These are phyloP conservation scores for Druon quercuslanigerum DNA, from an alignment of 1,140 invertebrate species.

Conservation along the genomic window DNA sequence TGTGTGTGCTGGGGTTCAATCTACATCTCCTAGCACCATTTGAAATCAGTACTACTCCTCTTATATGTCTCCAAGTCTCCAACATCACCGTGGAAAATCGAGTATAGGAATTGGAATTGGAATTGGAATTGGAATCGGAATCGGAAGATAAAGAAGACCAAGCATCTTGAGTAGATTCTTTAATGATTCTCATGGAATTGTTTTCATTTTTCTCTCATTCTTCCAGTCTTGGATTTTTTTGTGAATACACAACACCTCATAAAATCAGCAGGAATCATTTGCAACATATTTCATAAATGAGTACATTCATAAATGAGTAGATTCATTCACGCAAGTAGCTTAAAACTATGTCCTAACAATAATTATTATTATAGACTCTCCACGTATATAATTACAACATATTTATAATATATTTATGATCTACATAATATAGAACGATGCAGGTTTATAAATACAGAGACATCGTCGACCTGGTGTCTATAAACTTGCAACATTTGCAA, in stretches of 20 bases:
- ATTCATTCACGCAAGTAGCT: slow-evolving; percentile 11
- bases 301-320: neutral
- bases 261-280: slow-evolving; percentile 20
- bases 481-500: neutral
- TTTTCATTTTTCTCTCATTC: slow-evolving; percentile 1
- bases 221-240: slow-evolving; percentile 27
- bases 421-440: slow-evolving; percentile 19
- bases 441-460: slow-evolving; percentile 20
- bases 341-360: slow-evolving; percentile 14
- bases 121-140: slow-evolving; percentile 1
- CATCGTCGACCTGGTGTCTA: neutral
- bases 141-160: slow-evolving; percentile 33
- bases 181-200: slow-evolving; percentile 27
- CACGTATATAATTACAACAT: slow-evolving; percentile 30
- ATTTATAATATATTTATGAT: slow-evolving; percentile 12
- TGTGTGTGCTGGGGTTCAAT: slow-evolving; percentile 73
- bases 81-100: slow-evolving; percentile 38
- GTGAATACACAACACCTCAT: slow-evolving; percentile 15
- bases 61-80: slow-evolving; percentile 55
- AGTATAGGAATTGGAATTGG: neutral
- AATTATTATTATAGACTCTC: slow-evolving; percentile 25
- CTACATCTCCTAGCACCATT: slow-evolving; percentile 74
- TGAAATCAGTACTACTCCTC: slow-evolving; percentile 76
- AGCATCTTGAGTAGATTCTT: slow-evolving; percentile 35
- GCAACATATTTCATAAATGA: neutral